Conservation (phyloP, 2,113 vertebrate genomes). For the Melanostigma gelatinosum region DNA sequence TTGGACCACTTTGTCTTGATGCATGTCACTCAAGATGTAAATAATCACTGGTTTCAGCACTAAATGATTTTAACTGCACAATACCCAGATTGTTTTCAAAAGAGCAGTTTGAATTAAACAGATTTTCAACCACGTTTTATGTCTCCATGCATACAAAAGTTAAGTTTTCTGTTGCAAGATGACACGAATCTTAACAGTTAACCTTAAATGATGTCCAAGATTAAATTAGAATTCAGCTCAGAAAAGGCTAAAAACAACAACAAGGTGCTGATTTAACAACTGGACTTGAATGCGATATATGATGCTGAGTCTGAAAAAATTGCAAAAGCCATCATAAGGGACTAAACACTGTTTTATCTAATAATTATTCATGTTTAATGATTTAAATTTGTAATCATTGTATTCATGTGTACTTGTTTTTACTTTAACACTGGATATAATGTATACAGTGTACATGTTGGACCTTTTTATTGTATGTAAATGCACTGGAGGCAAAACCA, state of each 20-base stretch:
- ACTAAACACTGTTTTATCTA: too few species aligned
- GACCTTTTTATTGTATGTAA: too few species aligned
- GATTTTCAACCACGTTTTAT: neutral
- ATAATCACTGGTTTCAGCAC: neutral
- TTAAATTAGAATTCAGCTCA: neutral
- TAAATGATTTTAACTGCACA: neutral
- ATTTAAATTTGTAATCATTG: too few species aligned
- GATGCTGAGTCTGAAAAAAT: neutral
- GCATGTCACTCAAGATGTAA: neutral
- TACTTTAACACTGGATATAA: too few species aligned
- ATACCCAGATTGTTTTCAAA: neutral
- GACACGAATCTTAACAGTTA: neutral
- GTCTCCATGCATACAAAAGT: neutral
- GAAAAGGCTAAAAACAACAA: too few species aligned
- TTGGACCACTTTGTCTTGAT: neutral
- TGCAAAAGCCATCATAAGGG: too few species aligned
- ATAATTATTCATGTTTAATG: too few species aligned
- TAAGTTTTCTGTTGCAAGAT: neutral
- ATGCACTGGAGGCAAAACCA: too few species aligned
- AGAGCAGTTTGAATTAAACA: neutral
- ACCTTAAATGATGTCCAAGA: neutral
- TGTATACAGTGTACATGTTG: too few species aligned
- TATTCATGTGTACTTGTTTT: too few species aligned
- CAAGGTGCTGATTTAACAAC: neutral
- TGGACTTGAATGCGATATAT: neutral